Evolutionary conservation across 2,113 vertebrate genomes (phyloP).

Genomic region (Phasianus colchicus): DNA sequence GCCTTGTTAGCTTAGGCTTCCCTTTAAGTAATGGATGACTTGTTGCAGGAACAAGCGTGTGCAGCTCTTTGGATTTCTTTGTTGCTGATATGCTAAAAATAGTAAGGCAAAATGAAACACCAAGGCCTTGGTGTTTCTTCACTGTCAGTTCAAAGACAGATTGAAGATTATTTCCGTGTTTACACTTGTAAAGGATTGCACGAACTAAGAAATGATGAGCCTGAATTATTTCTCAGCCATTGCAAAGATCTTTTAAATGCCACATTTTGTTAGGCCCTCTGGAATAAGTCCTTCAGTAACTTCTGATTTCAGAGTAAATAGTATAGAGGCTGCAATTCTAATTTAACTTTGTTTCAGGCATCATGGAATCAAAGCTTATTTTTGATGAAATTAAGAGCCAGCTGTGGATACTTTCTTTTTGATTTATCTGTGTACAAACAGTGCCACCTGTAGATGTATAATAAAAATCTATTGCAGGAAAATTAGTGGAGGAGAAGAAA

Average conservation of each 20-base stretch:
- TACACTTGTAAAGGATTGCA: neutral
- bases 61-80: neutral
- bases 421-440: neutral
- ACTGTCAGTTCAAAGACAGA: neutral
- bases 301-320: neutral
- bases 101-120: neutral
- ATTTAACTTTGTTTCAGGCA: neutral
- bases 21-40: neutral
- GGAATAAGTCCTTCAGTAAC: neutral
- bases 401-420: neutral
- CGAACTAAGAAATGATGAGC: neutral
- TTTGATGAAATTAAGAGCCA: neutral
- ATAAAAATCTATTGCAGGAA: neutral
- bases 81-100: neutral
- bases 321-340: neutral
- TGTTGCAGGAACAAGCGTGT: neutral
- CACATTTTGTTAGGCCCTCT: fast-evolving
- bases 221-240: neutral
- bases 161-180: neutral
- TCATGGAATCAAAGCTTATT: neutral
- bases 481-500: neutral
- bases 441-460: neutral
- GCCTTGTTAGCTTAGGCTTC: neutral
- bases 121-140: neutral
- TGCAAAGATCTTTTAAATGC: neutral